Percentiles rank a stretch among this genome's conserved stretches.
These are phyloP conservation scores for Ambastaia sidthimunki DNA, from an alignment of 2,797 vertebrate genomes.

Conservation along the genomic window DNA sequence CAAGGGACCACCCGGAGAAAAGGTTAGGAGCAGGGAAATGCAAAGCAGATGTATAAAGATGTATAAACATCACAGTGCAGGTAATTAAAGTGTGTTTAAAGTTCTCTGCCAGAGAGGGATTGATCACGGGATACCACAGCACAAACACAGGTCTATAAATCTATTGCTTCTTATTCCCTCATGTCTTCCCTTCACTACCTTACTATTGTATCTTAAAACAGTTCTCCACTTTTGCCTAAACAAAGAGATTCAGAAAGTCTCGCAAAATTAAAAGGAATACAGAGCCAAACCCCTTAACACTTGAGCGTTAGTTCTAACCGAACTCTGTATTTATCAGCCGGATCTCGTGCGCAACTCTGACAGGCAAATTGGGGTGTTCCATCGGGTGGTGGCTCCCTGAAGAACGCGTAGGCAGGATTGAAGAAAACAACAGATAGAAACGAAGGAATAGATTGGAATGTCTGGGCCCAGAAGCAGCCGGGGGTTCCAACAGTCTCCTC, in stretches of 20 bases:
- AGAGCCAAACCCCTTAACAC: constrained; percentile 57
- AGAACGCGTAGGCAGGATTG: neutral
- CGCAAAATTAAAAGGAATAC: constrained; percentile 53
- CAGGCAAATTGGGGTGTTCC: constrained; percentile 69
- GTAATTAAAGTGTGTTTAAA: constrained; percentile 78
- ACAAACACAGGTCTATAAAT: constrained; percentile 72
- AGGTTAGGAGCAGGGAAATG: constrained; percentile 64
- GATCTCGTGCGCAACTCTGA: constrained; percentile 59
- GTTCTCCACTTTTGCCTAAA: constrained; percentile 50
- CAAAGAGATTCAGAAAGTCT: constrained; percentile 54
- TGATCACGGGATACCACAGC: constrained; percentile 67
- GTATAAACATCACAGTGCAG: constrained; percentile 71
- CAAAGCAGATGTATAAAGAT: constrained; percentile 64
- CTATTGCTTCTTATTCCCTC: constrained; percentile 50
- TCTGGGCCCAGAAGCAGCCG: constrained; percentile 4
- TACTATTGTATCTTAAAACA: constrained; percentile 48
- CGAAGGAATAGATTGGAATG: constrained; percentile 35
- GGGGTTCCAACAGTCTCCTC: constrained; percentile 27
- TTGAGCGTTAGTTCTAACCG: constrained; percentile 67
- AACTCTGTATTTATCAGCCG: constrained; percentile 65
- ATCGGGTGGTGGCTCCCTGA: constrained; percentile 46
- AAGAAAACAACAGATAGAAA: constrained; percentile 17
- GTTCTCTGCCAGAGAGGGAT: constrained; percentile 66
- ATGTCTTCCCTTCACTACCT: constrained; percentile 36
- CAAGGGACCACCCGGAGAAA: constrained; percentile 5